Evolutionary conservation across 2,113 vertebrate species (phyloP), one percentile per base, ranked within the genome.

Genomic region (Bubo scandiacus): DNA sequence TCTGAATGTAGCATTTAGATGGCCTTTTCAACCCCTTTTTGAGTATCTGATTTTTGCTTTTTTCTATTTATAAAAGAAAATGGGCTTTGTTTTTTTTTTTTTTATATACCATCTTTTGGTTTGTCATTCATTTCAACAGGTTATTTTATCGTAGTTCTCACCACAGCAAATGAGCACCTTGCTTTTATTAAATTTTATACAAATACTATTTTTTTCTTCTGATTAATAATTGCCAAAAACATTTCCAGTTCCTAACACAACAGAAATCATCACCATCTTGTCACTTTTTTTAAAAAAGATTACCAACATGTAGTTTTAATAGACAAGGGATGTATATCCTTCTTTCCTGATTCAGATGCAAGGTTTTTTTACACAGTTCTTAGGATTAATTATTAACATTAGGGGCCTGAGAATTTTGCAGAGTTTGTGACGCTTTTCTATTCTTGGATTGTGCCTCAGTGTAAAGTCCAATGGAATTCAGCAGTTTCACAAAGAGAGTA

Each of bases 301-400:
- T 68, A 52, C 14, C 4, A 61, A 40, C 0, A 0, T 10, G 12
- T 16, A 55, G 11, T 72, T 86, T 74, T 43, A n/a, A 38, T 7
- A 77, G 36, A 79, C 14, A 54, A 54, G 17, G 8, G 15, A 23
- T 45, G 7, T 4, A 47, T 20, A 30, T 36, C 67, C 49, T 57
- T 30, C 19, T 82, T 85, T 88, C 36, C 27, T 32, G 16, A 72
- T 22, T 66, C 63, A 63, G 23, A 30, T 38, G 17, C 10, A 32
- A 38, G 3, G 5, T 12, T 36, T 68, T 52, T 36, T 86, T n/a
- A 34, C 5, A 4, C 1, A 1, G 19, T 47, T 85, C 70, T 81
- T 27, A 51, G 8, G 67, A 67, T 90, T 86, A 96, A 95, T 92
- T 51, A 94, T 96, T 97, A 95, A 94, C 58, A 70, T 26, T 30